Percentiles rank a stretch among this genome's conserved stretches.
Conservation (phyloP, 2,888 invertebrate species). For the Chrysina gloriosa region DNA sequence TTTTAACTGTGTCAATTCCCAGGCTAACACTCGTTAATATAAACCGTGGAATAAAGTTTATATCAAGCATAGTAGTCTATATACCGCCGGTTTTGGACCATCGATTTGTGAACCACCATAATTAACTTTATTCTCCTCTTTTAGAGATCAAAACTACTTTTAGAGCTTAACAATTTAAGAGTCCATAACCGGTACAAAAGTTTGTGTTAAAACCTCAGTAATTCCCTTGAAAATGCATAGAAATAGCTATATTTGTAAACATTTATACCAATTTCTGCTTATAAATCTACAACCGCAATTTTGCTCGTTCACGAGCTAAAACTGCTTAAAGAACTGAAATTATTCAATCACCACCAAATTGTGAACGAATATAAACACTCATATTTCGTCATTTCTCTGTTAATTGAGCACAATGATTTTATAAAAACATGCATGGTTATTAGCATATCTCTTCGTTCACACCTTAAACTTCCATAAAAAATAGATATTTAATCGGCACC, state of each 20-base stretch:
- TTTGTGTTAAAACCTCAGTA: conserved; percentile 5
- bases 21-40: no score
- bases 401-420: no score
- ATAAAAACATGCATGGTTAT: no score
- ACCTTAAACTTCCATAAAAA: not conserved
- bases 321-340: not conserved
- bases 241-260: conserved; percentile 14
- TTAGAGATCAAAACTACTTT: not conserved
- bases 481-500: conserved; percentile 8
- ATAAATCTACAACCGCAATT: conserved; percentile 10
- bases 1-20: no score
- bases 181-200: conserved; percentile 10
- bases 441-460: not conserved
- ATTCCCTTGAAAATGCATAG: no score
- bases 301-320: conserved; percentile 7
- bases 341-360: no score
- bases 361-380: no score
- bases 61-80: no score
- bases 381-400: no score
- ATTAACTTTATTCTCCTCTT: not conserved
- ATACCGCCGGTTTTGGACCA: conserved; percentile 1
- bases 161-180: conserved; percentile 5
- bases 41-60: no score
- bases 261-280: conserved; percentile 3
- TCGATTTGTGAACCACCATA: not conserved